phyloP scores from a whole-genome alignment of 2,888 invertebrate genomes.

The Drosophila mimetica region DNA sequence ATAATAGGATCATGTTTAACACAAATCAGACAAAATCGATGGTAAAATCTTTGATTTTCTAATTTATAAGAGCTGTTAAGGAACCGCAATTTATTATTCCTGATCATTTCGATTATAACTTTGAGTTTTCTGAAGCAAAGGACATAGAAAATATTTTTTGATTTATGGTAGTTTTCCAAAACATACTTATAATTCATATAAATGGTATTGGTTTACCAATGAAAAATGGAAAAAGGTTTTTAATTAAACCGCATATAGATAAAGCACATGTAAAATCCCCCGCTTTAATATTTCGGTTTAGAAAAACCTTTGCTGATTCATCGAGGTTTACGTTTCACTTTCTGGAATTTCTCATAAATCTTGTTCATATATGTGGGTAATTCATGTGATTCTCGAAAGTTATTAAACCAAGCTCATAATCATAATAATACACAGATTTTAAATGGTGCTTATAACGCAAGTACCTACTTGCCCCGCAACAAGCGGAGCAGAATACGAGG shows the following conservation, averaged over 20 bases:
- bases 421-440: not conserved
- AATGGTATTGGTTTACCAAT: no score
- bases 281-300: not conserved
- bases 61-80: not conserved
- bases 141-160: not conserved
- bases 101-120: not conserved
- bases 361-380: not conserved
- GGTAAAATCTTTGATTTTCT: not conserved
- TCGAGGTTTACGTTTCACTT: not conserved
- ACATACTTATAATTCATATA: not conserved
- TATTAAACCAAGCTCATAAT: conserved; percentile 2
- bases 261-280: conserved; percentile 10
- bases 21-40: conserved; percentile 18
- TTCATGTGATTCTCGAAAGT: conserved; percentile 5
- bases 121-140: not conserved
- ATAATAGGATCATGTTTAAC: conserved; percentile 22
- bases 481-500: not conserved
- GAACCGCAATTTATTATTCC: not conserved
- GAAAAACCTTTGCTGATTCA: conserved; percentile 40
- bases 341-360: conserved; percentile 25
- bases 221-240: not conserved
- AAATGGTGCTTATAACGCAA: conserved; percentile 11
- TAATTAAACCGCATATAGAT: not conserved
- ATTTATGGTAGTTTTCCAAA: not conserved
- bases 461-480: conserved; percentile 18